Evolutionary conservation across 2,797 vertebrate species (phyloP), one percentile per base, ranked within the genome.

Genomic region (Chromobotia macracanthus): DNA sequence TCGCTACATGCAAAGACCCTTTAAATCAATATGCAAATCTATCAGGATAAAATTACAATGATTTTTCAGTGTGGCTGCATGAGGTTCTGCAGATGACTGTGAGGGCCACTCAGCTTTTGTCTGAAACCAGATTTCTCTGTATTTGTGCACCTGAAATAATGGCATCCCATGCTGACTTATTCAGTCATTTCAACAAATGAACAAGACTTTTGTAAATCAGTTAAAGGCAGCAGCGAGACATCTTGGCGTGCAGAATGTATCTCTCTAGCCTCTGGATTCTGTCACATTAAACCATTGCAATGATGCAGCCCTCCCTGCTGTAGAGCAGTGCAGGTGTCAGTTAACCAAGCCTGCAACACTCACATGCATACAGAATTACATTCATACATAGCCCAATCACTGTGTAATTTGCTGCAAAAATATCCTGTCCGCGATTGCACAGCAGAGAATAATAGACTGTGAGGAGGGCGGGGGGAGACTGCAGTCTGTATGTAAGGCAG

Each of bases 301-400:
- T 55, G 53, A 28, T 41, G 51, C n/a, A 41, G 48, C 31, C 21
- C 55, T 25, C 38, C 64, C 50, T 78, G 71, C 66, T 67, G 35
- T 77, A 31, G 31, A 69, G 67, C 69, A 38, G 48, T 67, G 77
- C 81, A 67, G 84, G 82, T 86, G 83, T 46, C 69, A 67, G 82
- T 80, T 80, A 56, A 81, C 82, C 84, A 75, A 87, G 80, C 79
- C 64, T 81, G 82, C 76, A 75, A 87, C 78, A 28, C 80, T 78
- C 55, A 72, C 84, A 77, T 81, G 87, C 87, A 89, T 90, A 87
- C 82, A 85, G 85, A 88, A 89, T 86, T 88, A 79, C 86, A 87
- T 88, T 89, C 86, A 83, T 66, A 85, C 83, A 88, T 82, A 88
- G 85, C 85, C 83, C 87, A 87, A 78, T 88, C 77, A 85, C 87